Base-by-base conservation (phyloP, 2,113 vertebrate species). In the Bothrops jararaca region DNA sequence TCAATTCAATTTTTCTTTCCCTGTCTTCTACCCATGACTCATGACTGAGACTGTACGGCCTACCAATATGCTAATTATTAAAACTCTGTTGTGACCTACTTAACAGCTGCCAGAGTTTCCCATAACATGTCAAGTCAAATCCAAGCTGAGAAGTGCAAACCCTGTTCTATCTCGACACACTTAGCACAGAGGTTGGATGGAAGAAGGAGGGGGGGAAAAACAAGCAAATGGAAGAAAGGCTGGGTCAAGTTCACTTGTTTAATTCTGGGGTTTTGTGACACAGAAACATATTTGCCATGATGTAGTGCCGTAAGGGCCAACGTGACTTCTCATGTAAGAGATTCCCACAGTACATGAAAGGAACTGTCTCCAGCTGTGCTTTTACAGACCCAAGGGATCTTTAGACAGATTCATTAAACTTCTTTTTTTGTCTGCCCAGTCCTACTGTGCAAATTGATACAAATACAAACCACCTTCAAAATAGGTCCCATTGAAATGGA, bases 1-100 rank as follows among this genome's bases (percentile, higher is more conserved):
- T 22, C 3, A 18, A 80, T 24, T 50, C 34, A 6, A 0, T 53
- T 94, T 91, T 93, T 86, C 93, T 22, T 96, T 56, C 94, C 86
- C 8, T 88, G 88, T 92, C 94, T 93, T 94, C 92, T 0, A 5
- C 94, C 92, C 91, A 87, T 95, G 93, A 58, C 29, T 96, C 94
- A 92, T 80, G 95, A 94, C 90, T 90, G 90, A 94, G 95, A 91
- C 95, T 92, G 58, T 94, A 92, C 90, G 94, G 96, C 95, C 96
- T 95, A 95, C 45, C 56, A 96, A 95, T 93, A 97, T 96, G 95
- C 88, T 97, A 97, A 95, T 95, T 94, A 97, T 93, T 94, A 92
- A 95, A 95, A 96, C 93, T 97, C 93, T 96, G 94, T 96, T 95
- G 95, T 98, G 97, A 98, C 97, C 97, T 97, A 98, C 95, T 97